phyloP scores from a whole-genome alignment of 2,113 vertebrate species.

The Elgaria multicarinata region DNA sequence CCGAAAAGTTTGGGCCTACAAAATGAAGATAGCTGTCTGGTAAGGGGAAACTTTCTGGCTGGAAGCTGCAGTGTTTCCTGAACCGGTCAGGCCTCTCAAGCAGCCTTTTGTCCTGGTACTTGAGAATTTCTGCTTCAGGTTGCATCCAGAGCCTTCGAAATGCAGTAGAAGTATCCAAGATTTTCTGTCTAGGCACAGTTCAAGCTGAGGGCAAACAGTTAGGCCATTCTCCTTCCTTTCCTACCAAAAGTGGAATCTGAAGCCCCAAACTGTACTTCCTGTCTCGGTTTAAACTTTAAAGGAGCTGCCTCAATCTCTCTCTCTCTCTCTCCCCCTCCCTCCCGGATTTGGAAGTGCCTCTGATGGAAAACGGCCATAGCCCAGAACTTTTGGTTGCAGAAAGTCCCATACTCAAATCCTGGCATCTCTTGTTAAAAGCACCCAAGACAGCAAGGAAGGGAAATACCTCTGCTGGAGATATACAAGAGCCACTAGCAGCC shows the following conservation, averaged over 20 bases:
- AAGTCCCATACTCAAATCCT: not conserved
- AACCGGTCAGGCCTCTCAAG: slow-evolving; percentile 50
- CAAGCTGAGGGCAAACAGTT: not conserved
- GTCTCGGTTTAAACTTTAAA: not conserved
- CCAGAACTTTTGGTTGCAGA: not conserved
- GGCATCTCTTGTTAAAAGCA: not conserved
- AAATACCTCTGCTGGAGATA: not conserved
- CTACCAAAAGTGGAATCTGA: not conserved
- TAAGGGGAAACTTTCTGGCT: slow-evolving; percentile 52
- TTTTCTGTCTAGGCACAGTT: slow-evolving; percentile 6
- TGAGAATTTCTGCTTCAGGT: slow-evolving; percentile 38
- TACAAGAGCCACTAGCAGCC: too few relatives aligned
- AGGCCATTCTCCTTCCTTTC: not conserved
- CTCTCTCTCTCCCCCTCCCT: not conserved
- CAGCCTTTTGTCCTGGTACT: slow-evolving; percentile 46
- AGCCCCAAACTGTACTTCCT: not conserved
- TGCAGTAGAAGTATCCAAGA: slow-evolving; percentile 34
- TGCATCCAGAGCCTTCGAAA: slow-evolving; percentile 37
- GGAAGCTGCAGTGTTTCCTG: slow-evolving; percentile 55
- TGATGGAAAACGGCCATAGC: not conserved
- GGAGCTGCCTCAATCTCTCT: not conserved
- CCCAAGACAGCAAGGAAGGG: not conserved
- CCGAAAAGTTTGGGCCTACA: slow-evolving; percentile 17
- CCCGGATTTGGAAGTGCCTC: not conserved
- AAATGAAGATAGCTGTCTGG: slow-evolving; percentile 62